phyloP scores from a whole-genome alignment of 2,113 vertebrate species.

The Elaphurus davidianus region DNA sequence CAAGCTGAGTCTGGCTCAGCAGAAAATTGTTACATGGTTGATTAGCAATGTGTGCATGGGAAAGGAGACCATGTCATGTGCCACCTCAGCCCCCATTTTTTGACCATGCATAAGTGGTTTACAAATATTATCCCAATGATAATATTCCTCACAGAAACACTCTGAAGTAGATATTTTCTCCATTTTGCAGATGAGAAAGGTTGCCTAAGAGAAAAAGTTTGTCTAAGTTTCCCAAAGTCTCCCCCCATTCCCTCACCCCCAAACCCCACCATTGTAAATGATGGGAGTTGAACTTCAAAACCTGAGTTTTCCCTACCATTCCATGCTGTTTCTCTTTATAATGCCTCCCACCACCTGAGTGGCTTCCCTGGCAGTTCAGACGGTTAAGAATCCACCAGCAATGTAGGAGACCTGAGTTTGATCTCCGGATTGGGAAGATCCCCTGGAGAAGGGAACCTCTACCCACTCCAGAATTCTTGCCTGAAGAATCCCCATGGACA shows the following conservation, averaged over 20 bases:
- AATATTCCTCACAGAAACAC: background rate
- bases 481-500: background rate
- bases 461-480: background rate
- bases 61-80: background rate
- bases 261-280: background rate
- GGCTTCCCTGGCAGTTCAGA: background rate
- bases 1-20: background rate
- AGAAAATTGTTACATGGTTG: background rate
- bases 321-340: background rate
- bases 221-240: background rate
- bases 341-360: background rate
- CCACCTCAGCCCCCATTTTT: background rate
- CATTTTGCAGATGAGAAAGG: background rate
- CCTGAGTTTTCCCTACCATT: background rate
- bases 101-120: background rate
- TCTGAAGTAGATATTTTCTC: background rate
- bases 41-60: background rate
- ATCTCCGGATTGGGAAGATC: background rate
- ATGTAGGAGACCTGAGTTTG: background rate
- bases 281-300: background rate
- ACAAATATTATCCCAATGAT: background rate
- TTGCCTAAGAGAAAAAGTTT: background rate
- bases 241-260: no score
- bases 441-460: background rate
- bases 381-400: background rate